phyloP scores from a whole-genome alignment of 2,113 vertebrate species.

The Sinosuthora webbiana region DNA sequence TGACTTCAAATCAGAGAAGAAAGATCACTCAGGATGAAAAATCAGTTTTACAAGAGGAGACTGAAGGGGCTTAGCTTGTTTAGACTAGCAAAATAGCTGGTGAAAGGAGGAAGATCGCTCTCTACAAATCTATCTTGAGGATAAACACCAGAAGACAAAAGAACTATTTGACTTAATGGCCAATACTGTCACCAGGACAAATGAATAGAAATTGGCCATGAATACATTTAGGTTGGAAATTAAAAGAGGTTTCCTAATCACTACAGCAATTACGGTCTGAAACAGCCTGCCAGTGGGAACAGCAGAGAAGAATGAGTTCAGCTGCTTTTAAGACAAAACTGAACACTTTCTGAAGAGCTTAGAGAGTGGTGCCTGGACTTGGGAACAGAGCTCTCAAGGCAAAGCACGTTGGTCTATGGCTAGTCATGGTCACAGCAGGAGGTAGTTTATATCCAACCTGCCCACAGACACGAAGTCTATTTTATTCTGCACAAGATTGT shows the following conservation, averaged over 20 bases:
- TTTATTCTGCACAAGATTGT: background rate
- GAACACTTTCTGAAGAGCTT: background rate
- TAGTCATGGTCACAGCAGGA: background rate
- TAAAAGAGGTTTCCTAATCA: conserved; percentile 9
- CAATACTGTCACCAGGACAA: conserved; percentile 27
- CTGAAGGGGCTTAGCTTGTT: background rate
- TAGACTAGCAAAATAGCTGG: conserved; percentile 14
- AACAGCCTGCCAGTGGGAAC: background rate
- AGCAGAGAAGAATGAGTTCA: background rate
- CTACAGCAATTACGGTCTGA: background rate
- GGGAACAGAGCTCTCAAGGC: background rate
- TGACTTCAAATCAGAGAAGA: background rate
- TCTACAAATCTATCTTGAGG: background rate
- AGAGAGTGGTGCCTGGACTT: background rate
- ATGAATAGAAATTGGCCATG: background rate
- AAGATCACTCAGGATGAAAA: background rate
- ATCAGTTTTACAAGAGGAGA: background rate
- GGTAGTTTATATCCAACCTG: background rate
- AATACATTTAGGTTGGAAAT: conserved; percentile 30
- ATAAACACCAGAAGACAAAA: conserved; percentile 40
- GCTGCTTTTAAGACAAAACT: background rate
- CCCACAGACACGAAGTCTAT: background rate
- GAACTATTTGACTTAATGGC: conserved; percentile 8
- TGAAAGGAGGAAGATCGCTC: background rate
- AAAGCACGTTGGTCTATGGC: background rate